Conservation (phyloP, 2,888 invertebrate species). For the Leptodirus hochenwartii region DNA sequence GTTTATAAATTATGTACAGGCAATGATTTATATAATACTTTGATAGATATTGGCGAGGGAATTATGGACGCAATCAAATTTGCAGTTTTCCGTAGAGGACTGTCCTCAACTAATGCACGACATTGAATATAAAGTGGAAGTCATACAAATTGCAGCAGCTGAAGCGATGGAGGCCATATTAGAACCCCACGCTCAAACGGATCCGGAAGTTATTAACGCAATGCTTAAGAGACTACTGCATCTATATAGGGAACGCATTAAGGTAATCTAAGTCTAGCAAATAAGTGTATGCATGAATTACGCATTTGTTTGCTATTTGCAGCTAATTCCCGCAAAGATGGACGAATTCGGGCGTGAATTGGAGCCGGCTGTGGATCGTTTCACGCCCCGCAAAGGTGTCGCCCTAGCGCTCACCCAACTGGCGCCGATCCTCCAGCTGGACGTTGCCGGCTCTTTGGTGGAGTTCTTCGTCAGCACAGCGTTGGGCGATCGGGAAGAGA, state of each 20-base stretch:
- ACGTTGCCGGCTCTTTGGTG: constrained; percentile 49
- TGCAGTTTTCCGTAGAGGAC: constrained; percentile 32
- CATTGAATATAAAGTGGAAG: constrained; percentile 62
- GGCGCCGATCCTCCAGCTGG: constrained; percentile 51
- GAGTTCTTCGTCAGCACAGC: constrained; percentile 74
- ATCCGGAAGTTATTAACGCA: constrained; percentile 28
- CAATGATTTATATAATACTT: not conserved
- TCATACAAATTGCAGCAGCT: constrained; percentile 70
- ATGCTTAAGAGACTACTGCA: constrained; percentile 47
- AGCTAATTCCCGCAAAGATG: constrained; percentile 66
- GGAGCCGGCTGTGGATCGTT: constrained; percentile 71
- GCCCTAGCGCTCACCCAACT: constrained; percentile 67
- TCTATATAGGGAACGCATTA: constrained; percentile 58
- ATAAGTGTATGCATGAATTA: constrained; percentile 1
- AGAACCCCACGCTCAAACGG: constrained; percentile 30
- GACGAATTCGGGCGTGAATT: constrained; percentile 87
- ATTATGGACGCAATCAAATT: constrained; percentile 39
- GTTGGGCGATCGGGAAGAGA: constrained; percentile 67
- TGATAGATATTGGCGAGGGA: constrained; percentile 30
- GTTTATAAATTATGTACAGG: too few relatives aligned
- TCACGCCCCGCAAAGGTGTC: constrained; percentile 78
- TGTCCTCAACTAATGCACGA: constrained; percentile 43
- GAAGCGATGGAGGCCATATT: constrained; percentile 56
- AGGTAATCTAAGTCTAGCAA: constrained; percentile 28
- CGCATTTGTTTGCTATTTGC: constrained; percentile 10